These are phyloP conservation scores for Anastatus disparis DNA, from an alignment of 1,140 invertebrate genomes.

Conservation along the genomic window DNA sequence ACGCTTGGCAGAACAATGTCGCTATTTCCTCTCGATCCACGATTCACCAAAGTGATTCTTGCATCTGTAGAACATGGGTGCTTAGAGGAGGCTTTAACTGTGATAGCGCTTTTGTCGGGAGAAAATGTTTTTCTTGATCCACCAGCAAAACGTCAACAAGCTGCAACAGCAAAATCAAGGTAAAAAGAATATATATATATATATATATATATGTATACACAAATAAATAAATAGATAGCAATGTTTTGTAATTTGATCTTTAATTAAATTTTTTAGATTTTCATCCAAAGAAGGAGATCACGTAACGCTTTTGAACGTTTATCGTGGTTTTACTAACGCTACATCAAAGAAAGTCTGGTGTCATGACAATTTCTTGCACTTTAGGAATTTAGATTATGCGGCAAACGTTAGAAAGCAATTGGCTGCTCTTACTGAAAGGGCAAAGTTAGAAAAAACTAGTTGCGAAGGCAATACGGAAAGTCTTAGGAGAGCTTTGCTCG, in stretches of 20 bases:
- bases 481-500: conserved; percentile 82
- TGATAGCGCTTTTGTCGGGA: conserved; percentile 76
- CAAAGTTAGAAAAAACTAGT: conserved; percentile 75
- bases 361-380: conserved; percentile 88
- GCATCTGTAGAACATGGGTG: conserved; percentile 82
- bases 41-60: conserved; percentile 86
- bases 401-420: conserved; percentile 86
- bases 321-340: conserved; percentile 78
- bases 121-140: conserved; percentile 73
- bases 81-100: conserved; percentile 84
- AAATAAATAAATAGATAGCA: too few species aligned
- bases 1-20: conserved; percentile 86
- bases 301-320: conserved; percentile 91
- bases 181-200: conserved; percentile 28
- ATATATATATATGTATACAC: too few species aligned
- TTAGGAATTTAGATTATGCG: conserved; percentile 86
- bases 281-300: conserved; percentile 90
- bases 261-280: conserved; percentile 76
- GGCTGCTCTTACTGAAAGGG: conserved; percentile 77
- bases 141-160: conserved; percentile 63
- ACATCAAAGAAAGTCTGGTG: conserved; percentile 90
- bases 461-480: conserved; percentile 80
- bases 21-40: conserved; percentile 91
- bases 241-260: background rate
- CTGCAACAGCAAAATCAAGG: conserved; percentile 56